These are phyloP conservation scores for Sphaeridia pumilis DNA, from an alignment of 2,888 invertebrate species.

Conservation along the genomic window DNA sequence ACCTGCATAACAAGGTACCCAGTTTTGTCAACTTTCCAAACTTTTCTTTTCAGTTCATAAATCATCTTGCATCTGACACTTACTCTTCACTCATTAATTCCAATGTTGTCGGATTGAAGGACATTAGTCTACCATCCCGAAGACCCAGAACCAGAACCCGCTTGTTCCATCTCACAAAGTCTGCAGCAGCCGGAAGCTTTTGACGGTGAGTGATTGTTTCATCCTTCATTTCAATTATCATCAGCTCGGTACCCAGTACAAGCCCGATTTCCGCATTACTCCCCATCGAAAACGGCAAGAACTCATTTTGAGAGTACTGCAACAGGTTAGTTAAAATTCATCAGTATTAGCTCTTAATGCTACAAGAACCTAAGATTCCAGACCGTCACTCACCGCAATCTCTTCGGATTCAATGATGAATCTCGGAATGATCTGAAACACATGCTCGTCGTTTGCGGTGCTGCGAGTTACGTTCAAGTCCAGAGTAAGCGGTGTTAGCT, in stretches of 20 bases:
- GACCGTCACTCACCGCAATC: not conserved
- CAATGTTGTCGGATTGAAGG: conserved; percentile 24
- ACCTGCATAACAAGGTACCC: not conserved
- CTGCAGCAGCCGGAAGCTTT: conserved; percentile 19
- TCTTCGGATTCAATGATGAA: conserved; percentile 4
- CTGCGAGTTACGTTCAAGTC: conserved; percentile 10
- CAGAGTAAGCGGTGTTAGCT: not conserved
- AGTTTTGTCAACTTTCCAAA: not conserved
- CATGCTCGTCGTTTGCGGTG: conserved; percentile 4
- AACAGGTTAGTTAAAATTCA: not conserved
- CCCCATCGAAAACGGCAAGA: conserved; percentile 5
- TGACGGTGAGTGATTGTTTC: conserved; percentile 10
- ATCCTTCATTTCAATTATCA: conserved; percentile 19
- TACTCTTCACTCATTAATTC: conserved; percentile 6
- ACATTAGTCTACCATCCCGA: conserved; percentile 22
- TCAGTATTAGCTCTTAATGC: not conserved
- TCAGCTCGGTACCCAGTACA: conserved; percentile 15
- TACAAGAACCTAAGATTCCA: not conserved
- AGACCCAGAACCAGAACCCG: conserved; percentile 28
- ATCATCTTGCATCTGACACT: not conserved
- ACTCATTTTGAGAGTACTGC: not conserved
- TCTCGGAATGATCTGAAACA: conserved; percentile 19
- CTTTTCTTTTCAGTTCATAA: not conserved
- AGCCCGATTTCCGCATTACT: conserved; percentile 19
- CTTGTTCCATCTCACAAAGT: conserved; percentile 32